phyloP scores from a whole-genome alignment of 2,113 vertebrate genomes.

The Clupea harengus region DNA sequence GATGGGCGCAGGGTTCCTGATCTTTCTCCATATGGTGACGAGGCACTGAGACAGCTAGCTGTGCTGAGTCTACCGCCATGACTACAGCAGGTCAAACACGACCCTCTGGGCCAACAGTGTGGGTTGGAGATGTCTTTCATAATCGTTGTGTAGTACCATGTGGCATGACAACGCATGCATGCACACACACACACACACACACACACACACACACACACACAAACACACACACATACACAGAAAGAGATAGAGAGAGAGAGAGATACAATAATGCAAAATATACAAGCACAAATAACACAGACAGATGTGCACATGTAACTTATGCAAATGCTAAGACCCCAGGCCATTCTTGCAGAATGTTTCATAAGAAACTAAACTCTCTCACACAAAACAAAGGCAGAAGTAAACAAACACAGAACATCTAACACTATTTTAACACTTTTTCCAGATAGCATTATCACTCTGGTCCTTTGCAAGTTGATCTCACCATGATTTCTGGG shows the following conservation, averaged over 20 bases:
- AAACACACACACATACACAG: neutral
- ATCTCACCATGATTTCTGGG: neutral
- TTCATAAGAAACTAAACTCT: neutral
- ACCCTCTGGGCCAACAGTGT: neutral
- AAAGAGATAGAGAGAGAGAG: no score
- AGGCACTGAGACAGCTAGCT: neutral
- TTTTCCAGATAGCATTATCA: neutral
- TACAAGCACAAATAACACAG: neutral
- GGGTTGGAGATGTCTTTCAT: neutral
- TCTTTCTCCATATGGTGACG: neutral
- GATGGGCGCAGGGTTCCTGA: neutral
- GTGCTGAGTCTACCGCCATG: neutral
- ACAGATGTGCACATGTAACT: constrained; percentile 3
- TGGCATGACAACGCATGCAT: neutral
- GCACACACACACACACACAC: neutral
- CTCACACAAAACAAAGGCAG: neutral
- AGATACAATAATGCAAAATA: neutral
- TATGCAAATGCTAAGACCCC: neutral
- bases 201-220: neutral
- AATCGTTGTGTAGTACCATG: neutral
- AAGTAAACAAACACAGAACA: neutral
- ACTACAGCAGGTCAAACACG: no score
- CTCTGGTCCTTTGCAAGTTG: neutral
- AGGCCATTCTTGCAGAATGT: neutral
- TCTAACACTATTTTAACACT: neutral